phyloP scores from a whole-genome alignment of 1,140 invertebrate species.

The Polypedilum vanderplanki region DNA sequence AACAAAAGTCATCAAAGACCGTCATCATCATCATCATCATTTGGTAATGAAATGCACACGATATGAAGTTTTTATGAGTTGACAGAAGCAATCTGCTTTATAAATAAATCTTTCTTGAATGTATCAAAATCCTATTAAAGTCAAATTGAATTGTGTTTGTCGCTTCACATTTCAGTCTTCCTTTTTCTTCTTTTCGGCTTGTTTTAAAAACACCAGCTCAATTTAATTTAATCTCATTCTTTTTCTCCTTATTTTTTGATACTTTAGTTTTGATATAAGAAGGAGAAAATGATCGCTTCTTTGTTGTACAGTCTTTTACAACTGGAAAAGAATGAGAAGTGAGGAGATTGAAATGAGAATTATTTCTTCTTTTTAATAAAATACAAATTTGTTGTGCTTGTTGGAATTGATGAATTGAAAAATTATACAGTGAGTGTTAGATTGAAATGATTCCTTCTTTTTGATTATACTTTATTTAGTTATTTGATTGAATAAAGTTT shows the following conservation, averaged over 20 bases:
- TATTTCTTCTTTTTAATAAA: too few relatives aligned
- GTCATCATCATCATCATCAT: conserved; percentile 12
- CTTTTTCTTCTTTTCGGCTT: neutral
- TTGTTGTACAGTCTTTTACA: neutral
- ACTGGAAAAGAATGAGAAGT: too few relatives aligned
- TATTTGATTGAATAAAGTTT: too few relatives aligned
- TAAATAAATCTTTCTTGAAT: neutral
- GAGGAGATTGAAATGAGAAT: too few relatives aligned
- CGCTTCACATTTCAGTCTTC: neutral
- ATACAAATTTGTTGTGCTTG: too few relatives aligned
- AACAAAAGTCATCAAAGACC: neutral
- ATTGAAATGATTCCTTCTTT: too few relatives aligned
- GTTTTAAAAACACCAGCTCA: neutral
- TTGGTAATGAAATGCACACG: neutral
- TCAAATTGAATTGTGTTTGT: conserved; percentile 6
- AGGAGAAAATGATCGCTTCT: conserved; percentile 5
- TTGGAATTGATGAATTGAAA: too few relatives aligned
- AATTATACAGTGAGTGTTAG: too few relatives aligned
- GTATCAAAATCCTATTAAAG: conserved; percentile 19
- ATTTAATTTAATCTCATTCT: conserved; percentile 20
- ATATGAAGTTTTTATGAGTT: neutral
- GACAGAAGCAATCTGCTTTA: conserved; percentile 7
- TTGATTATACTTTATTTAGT: too few relatives aligned
- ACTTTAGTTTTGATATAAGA: neutral
- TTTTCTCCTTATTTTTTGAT: neutral